phyloP scores from a whole-genome alignment of 2,797 vertebrate species.

The Graptemys geographica region DNA sequence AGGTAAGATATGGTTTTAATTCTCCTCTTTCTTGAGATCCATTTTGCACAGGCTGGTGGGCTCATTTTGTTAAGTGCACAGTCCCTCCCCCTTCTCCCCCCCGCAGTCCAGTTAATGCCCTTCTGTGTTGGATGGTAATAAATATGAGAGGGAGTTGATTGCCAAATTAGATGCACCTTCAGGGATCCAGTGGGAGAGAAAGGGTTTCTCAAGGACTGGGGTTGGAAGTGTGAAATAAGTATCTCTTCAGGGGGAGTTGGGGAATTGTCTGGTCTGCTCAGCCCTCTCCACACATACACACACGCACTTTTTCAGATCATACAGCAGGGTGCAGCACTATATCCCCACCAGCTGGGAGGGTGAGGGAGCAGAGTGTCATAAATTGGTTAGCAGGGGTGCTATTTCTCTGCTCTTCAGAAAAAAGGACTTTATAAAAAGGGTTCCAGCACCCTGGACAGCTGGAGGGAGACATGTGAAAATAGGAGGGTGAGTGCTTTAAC shows the following conservation, averaged over 20 bases:
- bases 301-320: background rate
- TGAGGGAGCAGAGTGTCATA: background rate
- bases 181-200: background rate
- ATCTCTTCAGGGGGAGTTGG: rapidly evolving
- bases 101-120: background rate
- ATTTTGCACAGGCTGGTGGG: background rate
- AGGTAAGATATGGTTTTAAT: constrained; percentile 77
- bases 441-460: rapidly evolving
- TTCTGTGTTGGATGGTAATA: background rate
- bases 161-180: background rate
- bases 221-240: background rate
- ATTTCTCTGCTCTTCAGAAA: background rate
- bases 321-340: rapidly evolving
- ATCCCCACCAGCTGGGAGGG: background rate
- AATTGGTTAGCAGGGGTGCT: rapidly evolving
- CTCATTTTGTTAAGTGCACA: background rate
- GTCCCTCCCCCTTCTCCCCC: background rate
- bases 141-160: constrained; percentile 32
- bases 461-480: rapidly evolving
- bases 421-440: background rate
- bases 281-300: background rate
- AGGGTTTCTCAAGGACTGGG: background rate
- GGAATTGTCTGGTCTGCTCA: background rate
- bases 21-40: background rate
- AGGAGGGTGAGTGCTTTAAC: rapidly evolving